Percentiles rank a stretch among this genome's conserved stretches.
phyloP scores from a whole-genome alignment of 2,113 vertebrate genomes.

The Elanoides forficatus region DNA sequence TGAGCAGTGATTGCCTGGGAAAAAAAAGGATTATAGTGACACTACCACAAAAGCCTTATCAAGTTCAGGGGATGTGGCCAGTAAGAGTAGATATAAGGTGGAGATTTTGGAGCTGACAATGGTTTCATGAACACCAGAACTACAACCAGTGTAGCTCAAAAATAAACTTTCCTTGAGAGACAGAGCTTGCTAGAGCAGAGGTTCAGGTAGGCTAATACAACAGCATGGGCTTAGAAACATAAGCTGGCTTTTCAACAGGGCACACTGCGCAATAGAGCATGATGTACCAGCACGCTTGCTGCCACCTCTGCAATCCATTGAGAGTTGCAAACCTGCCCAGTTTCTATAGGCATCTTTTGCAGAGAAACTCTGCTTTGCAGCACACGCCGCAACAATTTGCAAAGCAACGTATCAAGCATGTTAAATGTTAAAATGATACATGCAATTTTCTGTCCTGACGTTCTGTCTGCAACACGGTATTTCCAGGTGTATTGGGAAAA shows the following conservation, averaged over 20 bases:
- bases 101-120: not conserved
- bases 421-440: not conserved
- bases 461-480: not conserved
- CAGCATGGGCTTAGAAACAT: not conserved
- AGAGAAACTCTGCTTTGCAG: not conserved
- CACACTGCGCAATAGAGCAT: rapidly evolving
- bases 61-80: not conserved
- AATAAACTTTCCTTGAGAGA: not conserved
- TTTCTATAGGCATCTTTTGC: not conserved
- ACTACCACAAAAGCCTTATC: not conserved
- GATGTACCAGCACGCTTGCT: not conserved
- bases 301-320: not conserved
- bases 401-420: not conserved
- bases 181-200: not conserved
- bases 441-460: rapidly evolving
- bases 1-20: not conserved
- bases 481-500: not conserved
- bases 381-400: not conserved
- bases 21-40: not conserved
- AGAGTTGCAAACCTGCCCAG: not conserved
- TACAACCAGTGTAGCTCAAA: not conserved
- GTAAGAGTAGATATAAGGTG: not conserved
- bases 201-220: not conserved
- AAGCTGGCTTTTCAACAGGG: not conserved
- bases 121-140: not conserved